A percentile compares a stretch with the other conserved stretches of the same genome.
phyloP scores from a whole-genome alignment of 2,888 invertebrate species.

The Eristalis arbustorum region DNA sequence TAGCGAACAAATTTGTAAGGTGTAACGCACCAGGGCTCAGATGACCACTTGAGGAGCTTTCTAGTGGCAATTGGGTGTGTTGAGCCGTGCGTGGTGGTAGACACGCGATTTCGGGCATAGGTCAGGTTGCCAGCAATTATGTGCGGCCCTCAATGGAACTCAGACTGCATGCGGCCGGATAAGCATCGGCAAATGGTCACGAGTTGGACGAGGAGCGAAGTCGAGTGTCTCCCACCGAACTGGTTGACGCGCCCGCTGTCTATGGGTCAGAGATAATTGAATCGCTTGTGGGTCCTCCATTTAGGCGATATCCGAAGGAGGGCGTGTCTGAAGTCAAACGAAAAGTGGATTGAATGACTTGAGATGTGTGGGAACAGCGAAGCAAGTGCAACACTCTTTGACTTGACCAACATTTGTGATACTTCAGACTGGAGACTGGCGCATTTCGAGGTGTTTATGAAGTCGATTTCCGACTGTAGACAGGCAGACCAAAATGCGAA shows the following conservation, averaged over 20 bases:
- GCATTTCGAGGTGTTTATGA: no score
- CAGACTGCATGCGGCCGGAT: neutral
- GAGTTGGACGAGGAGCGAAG: neutral
- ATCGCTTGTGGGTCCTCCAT: neutral
- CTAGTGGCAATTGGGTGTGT: neutral
- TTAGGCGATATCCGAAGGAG: neutral
- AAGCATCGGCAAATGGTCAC: neutral
- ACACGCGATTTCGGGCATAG: neutral
- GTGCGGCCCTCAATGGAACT: neutral
- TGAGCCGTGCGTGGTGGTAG: neutral
- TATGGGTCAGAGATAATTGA: neutral
- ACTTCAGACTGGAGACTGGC: neutral
- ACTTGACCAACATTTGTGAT: neutral
- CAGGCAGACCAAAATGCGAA: no score
- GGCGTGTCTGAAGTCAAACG: neutral
- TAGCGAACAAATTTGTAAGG: neutral
- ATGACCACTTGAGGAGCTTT: neutral
- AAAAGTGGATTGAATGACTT: neutral
- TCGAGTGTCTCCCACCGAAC: neutral
- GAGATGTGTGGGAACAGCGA: neutral
- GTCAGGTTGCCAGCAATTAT: neutral
- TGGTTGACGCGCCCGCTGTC: neutral
- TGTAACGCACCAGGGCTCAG: neutral
- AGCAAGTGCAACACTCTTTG: neutral
- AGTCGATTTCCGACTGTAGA: no score